phyloP scores from a whole-genome alignment of 2,113 vertebrate genomes.

The Festucalex cinctus region DNA sequence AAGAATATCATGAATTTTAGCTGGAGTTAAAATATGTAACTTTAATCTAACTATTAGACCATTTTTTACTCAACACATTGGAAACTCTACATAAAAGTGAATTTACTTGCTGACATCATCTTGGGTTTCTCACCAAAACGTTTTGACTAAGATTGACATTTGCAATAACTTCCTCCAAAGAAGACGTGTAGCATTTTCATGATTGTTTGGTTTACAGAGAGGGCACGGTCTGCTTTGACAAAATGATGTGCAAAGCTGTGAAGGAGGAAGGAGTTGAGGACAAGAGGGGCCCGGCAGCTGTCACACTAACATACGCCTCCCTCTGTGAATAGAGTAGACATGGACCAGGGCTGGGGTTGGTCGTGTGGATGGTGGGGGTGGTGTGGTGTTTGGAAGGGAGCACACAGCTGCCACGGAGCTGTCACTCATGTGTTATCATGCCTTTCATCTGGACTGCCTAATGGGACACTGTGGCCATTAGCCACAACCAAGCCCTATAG shows the following conservation, averaged over 20 bases:
- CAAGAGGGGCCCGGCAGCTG: constrained; percentile 50
- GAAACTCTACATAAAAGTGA: background rate
- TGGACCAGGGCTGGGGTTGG: constrained; percentile 13
- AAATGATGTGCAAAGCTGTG: constrained; percentile 53
- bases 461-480: constrained; percentile 25
- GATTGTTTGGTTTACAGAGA: constrained; percentile 21
- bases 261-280: constrained; percentile 39
- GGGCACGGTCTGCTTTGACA: constrained; percentile 39
- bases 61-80: constrained; percentile 10
- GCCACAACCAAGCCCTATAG: background rate
- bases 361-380: background rate
- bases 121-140: background rate
- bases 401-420: constrained; percentile 57
- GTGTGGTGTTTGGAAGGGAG: background rate
- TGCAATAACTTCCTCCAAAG: background rate
- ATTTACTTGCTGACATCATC: background rate
- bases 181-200: background rate
- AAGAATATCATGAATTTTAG: too few relatives aligned
- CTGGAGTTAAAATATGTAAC: too few relatives aligned
- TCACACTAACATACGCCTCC: constrained; percentile 51
- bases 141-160: background rate
- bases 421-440: constrained; percentile 52
- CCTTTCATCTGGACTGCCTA: constrained; percentile 50
- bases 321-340: constrained; percentile 39
- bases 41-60: too few relatives aligned